Conservation (phyloP, 2,797 vertebrate species). For the Ptychobarbus kaznakovi region DNA sequence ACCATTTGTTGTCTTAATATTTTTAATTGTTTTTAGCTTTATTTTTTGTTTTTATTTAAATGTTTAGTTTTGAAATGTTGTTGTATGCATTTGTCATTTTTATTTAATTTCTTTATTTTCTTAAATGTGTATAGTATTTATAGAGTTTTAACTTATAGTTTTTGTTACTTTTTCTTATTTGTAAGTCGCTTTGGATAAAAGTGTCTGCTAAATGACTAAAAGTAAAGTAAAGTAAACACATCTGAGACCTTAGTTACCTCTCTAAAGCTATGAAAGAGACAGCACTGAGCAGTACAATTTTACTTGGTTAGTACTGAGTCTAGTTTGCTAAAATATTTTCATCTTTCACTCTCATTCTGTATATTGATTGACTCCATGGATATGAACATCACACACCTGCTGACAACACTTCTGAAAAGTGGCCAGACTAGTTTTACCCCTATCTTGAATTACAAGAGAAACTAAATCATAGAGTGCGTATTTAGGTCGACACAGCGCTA, state of each 20-base stretch:
- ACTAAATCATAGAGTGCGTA: conserved; percentile 18
- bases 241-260: background rate
- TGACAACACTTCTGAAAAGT: conserved; percentile 22
- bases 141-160: too few species aligned
- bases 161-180: too few species aligned
- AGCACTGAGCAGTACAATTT: background rate
- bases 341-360: background rate
- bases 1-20: too few species aligned
- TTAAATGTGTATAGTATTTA: too few species aligned
- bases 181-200: too few species aligned
- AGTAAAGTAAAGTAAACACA: background rate
- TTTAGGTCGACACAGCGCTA: background rate
- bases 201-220: too few species aligned
- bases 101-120: too few species aligned
- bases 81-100: too few species aligned
- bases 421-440: conserved; percentile 21
- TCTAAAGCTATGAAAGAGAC: background rate
- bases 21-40: too few species aligned
- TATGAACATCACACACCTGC: conserved; percentile 32
- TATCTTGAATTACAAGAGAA: conserved; percentile 23
- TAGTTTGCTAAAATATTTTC: background rate
- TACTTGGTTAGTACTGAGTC: background rate
- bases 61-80: too few species aligned
- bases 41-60: too few species aligned
- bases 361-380: conserved; percentile 18